Evolutionary conservation across 2,113 vertebrate species (phyloP).

Genomic region (Hypanus sabinus): DNA sequence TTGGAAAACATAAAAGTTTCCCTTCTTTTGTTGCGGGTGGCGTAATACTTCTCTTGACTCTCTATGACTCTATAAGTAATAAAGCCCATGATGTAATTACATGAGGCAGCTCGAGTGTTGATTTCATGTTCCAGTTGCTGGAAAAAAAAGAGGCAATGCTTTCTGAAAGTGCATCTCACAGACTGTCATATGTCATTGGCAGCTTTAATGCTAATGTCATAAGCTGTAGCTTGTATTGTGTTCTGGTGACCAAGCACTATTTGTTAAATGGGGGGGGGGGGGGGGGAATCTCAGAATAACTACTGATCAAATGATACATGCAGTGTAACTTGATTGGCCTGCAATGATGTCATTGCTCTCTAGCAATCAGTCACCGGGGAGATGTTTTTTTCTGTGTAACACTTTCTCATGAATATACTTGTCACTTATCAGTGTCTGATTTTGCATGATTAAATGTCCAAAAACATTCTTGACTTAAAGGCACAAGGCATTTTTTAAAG

Average conservation of each 20-base stretch:
- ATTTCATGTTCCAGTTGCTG: background rate
- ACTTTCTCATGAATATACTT: background rate
- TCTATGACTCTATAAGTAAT: background rate
- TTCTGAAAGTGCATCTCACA: background rate
- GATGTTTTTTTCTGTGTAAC: background rate
- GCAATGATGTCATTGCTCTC: background rate
- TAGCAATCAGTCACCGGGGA: background rate
- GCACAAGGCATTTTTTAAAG: background rate
- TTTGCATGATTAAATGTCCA: slow-evolving; percentile 50
- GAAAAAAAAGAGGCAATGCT: background rate
- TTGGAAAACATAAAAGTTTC: background rate
- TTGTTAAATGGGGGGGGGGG: background rate
- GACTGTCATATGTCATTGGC: background rate
- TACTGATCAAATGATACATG: background rate
- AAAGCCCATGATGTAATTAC: background rate
- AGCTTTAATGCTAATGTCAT: background rate
- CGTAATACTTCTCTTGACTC: background rate
- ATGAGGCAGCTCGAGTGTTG: background rate
- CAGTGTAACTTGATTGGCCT: background rate
- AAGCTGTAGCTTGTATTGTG: background rate
- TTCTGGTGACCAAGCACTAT: background rate
- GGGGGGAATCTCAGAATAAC: slow-evolving; percentile 10
- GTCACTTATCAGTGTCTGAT: slow-evolving; percentile 51
- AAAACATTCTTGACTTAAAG: slow-evolving; percentile 42
- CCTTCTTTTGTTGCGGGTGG: background rate